Base-by-base conservation (phyloP, 2,113 vertebrate genomes). In the Spea bombifrons region DNA sequence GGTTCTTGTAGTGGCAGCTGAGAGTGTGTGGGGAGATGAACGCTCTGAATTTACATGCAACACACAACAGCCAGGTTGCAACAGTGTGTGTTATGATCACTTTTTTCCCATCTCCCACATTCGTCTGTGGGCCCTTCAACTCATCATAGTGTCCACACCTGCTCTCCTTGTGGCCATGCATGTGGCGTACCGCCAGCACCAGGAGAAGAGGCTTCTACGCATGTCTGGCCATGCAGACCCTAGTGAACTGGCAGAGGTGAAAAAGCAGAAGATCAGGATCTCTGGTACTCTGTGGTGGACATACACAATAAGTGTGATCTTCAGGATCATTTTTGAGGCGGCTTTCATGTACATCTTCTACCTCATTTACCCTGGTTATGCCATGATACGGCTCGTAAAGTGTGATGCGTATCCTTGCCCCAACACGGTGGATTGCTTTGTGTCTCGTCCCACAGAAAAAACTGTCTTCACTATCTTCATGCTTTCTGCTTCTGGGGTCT, bases 71-170 rank as follows among this genome's bases (percentile, higher is more conserved):
- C 97, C 97, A 0, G 97, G 97, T 68, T 99, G 97, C 89, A 96
- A 98, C 92, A 99, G 97, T 0, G 97, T 99, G 75, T 99, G 97
- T 90, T 99, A 98, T 0, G 97, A 99, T 84, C 94, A 98, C 83
- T 99, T 96, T 86, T 99, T 99, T 86, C 97, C 97, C 83, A 95
- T 99, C 85, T 99, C 97, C 13, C 97, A 99, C 55, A 95, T 97
- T 85, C 96, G 97, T 1, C 91, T 99, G 75, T 99, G 97, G 97
- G 93, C 97, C 0, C 93, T 99, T 13, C 97, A 99, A 87, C 94
- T 99, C 83, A 99, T 99, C 87, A 86, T 98, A 0, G 97, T 99
- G 57, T 97, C 96, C 83, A 98, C 97, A 0, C 96, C 97, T 0
- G 95, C 97, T 64, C 92, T 99, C 50, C 92, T 99, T 0, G 97